Conservation (phyloP, 2,888 invertebrate genomes). For the Griposia aprilina region DNA sequence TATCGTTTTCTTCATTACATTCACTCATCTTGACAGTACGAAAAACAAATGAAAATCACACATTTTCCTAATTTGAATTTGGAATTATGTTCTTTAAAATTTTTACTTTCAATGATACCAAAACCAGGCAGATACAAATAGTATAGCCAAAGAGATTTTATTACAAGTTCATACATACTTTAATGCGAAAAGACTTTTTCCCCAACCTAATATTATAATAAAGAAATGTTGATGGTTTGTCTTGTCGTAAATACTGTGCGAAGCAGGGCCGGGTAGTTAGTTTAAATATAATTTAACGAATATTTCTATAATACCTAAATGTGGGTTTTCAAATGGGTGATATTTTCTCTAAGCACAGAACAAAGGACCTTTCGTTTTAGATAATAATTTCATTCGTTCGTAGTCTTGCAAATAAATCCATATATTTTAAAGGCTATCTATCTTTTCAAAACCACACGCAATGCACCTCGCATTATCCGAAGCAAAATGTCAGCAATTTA, state of each 20-base stretch:
- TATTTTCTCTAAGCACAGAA: background rate
- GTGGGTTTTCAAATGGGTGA: background rate
- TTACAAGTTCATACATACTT: no score
- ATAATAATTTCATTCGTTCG: background rate
- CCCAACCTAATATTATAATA: no score
- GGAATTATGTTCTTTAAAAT: no score
- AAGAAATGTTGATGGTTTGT: background rate
- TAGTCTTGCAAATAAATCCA: background rate
- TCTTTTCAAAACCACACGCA: background rate
- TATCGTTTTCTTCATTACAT: no score
- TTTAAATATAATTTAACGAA: background rate
- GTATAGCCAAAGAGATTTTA: no score
- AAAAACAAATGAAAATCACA: no score
- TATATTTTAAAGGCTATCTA: background rate
- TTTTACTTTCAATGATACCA: no score
- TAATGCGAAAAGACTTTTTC: no score
- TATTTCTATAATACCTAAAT: background rate
- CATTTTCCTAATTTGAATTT: no score
- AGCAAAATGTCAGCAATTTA: slow-evolving; percentile 31
- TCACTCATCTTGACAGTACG: no score
- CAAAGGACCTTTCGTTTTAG: background rate
- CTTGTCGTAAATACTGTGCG: background rate
- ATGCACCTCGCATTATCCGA: background rate
- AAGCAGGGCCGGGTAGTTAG: background rate
- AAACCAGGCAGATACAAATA: no score